A percentile compares a stretch with the other conserved stretches of the same genome.
Evolutionary conservation across 2,113 vertebrate genomes (phyloP).

Genomic region (Oxygymnocypris stewartii): DNA sequence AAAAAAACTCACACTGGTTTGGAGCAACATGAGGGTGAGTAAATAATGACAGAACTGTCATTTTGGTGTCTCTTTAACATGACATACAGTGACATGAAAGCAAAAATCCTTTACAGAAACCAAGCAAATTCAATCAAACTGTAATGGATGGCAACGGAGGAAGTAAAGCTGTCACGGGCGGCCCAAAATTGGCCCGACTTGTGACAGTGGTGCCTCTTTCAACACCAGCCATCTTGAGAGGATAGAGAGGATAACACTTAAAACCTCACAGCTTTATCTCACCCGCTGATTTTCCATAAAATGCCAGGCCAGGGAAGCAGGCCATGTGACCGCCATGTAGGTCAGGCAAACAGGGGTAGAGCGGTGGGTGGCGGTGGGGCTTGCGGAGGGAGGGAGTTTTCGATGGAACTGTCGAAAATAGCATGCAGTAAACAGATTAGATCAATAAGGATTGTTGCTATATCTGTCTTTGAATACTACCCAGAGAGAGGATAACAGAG

Average conservation of each 20-base stretch:
- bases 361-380: conserved; percentile 61
- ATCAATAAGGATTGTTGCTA: conserved; percentile 73
- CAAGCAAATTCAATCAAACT: conserved; percentile 73
- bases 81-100: conserved; percentile 66
- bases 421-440: conserved; percentile 76
- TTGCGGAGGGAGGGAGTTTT: conserved; percentile 63
- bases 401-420: conserved; percentile 79
- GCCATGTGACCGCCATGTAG: conserved; percentile 80
- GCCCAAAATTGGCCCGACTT: conserved; percentile 34
- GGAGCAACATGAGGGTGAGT: neutral
- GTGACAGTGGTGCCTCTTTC: conserved; percentile 72
- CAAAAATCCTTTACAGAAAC: conserved; percentile 72
- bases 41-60: neutral
- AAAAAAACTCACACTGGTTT: neutral
- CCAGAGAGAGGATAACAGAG: conserved; percentile 31
- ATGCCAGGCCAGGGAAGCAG: conserved; percentile 70
- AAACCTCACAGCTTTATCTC: conserved; percentile 76
- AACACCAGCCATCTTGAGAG: conserved; percentile 71
- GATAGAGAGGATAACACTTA: conserved; percentile 64
- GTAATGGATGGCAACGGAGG: conserved; percentile 56
- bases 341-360: conserved; percentile 74
- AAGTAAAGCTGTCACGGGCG: conserved; percentile 36
- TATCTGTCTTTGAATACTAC: conserved; percentile 62
- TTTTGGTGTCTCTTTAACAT: neutral
- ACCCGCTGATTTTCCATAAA: conserved; percentile 79